These are phyloP conservation scores for Dromaius novaehollandiae DNA, from an alignment of 2,113 vertebrate species.

Conservation along the genomic window DNA sequence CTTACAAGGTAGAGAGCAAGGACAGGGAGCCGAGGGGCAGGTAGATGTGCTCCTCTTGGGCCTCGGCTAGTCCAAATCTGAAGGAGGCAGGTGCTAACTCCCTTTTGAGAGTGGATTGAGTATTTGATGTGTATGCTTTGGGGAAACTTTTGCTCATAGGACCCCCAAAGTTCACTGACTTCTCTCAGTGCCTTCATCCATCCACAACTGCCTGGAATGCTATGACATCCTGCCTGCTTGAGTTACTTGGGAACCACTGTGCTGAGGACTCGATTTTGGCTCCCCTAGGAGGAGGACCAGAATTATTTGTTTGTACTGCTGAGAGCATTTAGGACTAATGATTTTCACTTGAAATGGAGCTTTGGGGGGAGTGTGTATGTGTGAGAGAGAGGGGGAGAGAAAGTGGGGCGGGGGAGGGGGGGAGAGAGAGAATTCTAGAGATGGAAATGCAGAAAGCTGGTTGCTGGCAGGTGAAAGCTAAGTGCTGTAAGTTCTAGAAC, in stretches of 20 bases:
- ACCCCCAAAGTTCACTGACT: not conserved
- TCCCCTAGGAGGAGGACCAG: not conserved
- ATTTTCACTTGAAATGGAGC: not conserved
- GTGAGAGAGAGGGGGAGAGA: not conserved
- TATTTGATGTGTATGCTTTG: not conserved
- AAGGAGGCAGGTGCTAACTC: not conserved
- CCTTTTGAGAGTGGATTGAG: not conserved
- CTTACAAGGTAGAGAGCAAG: not conserved
- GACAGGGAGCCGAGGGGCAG: too few species aligned
- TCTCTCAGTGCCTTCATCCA: not conserved
- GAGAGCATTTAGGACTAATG: not conserved
- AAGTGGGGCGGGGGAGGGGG: not conserved
- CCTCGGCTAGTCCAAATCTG: not conserved
- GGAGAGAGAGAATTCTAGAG: not conserved
- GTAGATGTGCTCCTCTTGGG: not conserved
- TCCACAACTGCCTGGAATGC: not conserved
- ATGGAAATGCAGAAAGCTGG: not conserved
- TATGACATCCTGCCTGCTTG: not conserved
- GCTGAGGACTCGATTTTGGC: not conserved
- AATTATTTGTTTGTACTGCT: not conserved
- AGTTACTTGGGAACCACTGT: not conserved
- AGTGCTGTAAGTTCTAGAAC: not conserved
- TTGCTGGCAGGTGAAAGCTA: not conserved
- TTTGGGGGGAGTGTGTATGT: not conserved
- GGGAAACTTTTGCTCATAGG: not conserved